Base-by-base conservation (phyloP, 53 echinoderm and acorn worm species). In the Mesocentrotus franciscanus region DNA sequence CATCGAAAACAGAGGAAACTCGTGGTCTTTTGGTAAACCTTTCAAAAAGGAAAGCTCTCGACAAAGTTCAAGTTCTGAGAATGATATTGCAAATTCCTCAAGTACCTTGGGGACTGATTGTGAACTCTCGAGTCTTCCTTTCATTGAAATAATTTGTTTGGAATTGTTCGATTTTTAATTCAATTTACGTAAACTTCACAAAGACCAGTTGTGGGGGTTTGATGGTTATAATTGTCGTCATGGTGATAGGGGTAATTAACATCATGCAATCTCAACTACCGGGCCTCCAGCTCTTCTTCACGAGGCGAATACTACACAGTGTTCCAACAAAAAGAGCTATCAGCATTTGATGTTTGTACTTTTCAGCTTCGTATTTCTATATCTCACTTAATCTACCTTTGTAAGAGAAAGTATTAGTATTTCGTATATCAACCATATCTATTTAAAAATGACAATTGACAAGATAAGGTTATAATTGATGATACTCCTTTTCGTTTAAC, bases 81-180 rank as follows among this genome's bases (percentile, higher is more conserved):
- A 90, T 90, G 61, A 90, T 90, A 49, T 90, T 58, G 90, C 90
- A 90, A 90, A 90, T 90, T 90, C 90, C 60, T 60, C 60, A 60
- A 2, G n/a, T n/a, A 60, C 90, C 60, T 11, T n/a, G 15, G 90
- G 90, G 90, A 90, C 57, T 29, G 10, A 56, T 15, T 18, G 60
- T 58, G 27, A 29, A 90, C 60, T 90, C 30, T 27, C 8, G 30
- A 20, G 10, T 27, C 60, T 90, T 90, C 60, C 90, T 26, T 60
- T 10, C 16, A 15, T 24, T 90, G 60, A 90, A 90, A 60, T 60
- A 60, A 60, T 60, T 90, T 90, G 90, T 90, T 90, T 90, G 59
- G 90, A 90, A 90, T 90, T 58, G 61, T 90, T 90, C 20, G 11
- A 18, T 39, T 14, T 90, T 90, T 90, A 90, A 90, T 90, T 90